Conservation (phyloP, 2,888 invertebrate genomes). For the Nymphalis polychloros region DNA sequence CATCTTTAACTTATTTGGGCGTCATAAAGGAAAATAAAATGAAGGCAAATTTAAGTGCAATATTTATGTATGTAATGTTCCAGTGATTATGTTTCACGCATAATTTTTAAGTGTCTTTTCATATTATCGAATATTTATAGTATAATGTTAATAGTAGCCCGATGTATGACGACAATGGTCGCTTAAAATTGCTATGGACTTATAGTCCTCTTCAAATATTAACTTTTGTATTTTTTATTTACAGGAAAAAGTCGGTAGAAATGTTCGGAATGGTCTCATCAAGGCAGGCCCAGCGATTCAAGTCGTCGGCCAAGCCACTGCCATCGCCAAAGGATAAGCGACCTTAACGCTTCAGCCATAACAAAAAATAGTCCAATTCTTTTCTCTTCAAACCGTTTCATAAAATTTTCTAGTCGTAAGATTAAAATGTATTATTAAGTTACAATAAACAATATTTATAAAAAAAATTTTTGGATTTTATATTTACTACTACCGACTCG, state of each 20-base stretch:
- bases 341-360: background rate
- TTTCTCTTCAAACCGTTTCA: background rate
- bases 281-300: constrained; percentile 57
- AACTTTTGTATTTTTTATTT: constrained; percentile 28
- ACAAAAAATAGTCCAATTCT: background rate
- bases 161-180: too few species aligned
- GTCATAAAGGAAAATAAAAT: too few species aligned
- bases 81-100: too few species aligned
- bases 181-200: too few species aligned
- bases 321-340: constrained; percentile 47
- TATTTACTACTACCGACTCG: background rate
- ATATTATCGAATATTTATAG: too few species aligned
- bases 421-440: constrained; percentile 2
- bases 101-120: too few species aligned
- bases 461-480: background rate
- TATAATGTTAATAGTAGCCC: too few species aligned
- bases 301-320: constrained; percentile 50
- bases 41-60: too few species aligned
- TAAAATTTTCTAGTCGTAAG: constrained; percentile 16
- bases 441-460: background rate
- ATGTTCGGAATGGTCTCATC: constrained; percentile 53
- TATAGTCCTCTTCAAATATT: background rate
- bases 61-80: too few species aligned
- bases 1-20: too few species aligned
- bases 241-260: constrained; percentile 52